Percentiles rank a stretch among this genome's conserved stretches.
Conservation (phyloP, 37 sponge, comb jelly and placozoan species). For the Corticium candelabrum region DNA sequence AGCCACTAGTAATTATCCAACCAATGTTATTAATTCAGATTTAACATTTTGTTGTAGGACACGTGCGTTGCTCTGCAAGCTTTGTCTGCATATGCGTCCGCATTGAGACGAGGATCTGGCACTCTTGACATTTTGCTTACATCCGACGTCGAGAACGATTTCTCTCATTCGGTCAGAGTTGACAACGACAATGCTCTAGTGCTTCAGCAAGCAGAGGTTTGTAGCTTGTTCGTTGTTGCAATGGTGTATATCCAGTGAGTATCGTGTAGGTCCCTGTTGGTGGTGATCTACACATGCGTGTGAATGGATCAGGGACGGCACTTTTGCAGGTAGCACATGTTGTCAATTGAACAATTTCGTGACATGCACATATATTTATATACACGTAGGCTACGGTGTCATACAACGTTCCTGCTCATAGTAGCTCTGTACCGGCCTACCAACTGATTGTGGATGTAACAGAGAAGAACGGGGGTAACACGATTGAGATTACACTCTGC, state of each 20-base stretch:
- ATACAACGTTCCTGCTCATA: background rate
- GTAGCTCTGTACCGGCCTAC: background rate
- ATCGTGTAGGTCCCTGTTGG: background rate
- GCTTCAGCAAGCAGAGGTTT: background rate
- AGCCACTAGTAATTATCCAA: too few species aligned
- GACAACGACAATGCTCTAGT: constrained; percentile 1
- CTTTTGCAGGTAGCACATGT: too few species aligned
- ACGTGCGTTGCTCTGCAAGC: background rate
- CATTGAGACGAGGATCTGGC: background rate
- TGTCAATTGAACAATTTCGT: too few species aligned
- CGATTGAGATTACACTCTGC: background rate
- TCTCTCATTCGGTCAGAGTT: background rate
- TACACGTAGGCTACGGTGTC: background rate
- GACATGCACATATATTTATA: too few species aligned
- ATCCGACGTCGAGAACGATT: background rate
- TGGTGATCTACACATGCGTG: background rate
- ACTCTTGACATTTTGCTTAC: background rate
- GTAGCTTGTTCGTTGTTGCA: too few species aligned
- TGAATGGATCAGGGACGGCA: background rate
- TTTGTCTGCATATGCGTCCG: background rate
- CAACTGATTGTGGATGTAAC: background rate
- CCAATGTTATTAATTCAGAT: too few species aligned
- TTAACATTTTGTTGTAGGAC: background rate
- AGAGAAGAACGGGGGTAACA: background rate
- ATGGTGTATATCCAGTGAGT: too few species aligned